Base-by-base conservation (phyloP, 2,888 invertebrate species). In the Dynastes hyllus region DNA sequence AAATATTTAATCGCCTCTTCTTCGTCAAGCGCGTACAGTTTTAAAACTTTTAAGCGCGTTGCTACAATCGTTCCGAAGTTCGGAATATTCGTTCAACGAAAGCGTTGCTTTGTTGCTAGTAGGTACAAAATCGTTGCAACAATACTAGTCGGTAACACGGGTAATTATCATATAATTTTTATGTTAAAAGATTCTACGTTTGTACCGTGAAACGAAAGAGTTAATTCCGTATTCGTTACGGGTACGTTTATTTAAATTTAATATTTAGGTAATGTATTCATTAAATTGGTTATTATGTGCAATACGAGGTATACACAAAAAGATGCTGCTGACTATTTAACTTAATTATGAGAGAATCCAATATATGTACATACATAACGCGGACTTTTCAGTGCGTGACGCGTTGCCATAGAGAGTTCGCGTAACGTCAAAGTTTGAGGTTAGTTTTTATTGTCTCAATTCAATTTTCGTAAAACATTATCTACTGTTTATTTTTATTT, bases 1-100 rank as follows among this genome's bases (percentile, higher is more conserved):
- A 63, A 63, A 63, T 63, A 63, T 29, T 63, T 29, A 63, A 55
- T 55, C 55, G 6, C 55, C 22, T 22, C 63, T 13, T 32, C 63
- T 22, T 63, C 29, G 29, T 32, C 63, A 63, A 29, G 13, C 32
- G 63, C 32, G 63, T 11, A 27, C 27, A 32, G 63, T 32, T 29
- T 63, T 11, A 32, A 63, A 63, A 63, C 63, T 63, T 63, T 63
- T 58, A 58, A 58, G 22, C 29, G 63, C 13, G 8, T 27, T 13
- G 1, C 16, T 22, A 29, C 29, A 32, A n/a, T 63, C 13, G 63
- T 2, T 32, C 27, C 27, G 55, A 58, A 58, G 22, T 58, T 16
- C 55, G n/a, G 16, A 22, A 22, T 22, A 58, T 22, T 58, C n/a
- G 55, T 22, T 22, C 55, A 58, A 22, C 8, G 22, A 55, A 6